These are phyloP conservation scores for Scophthalmus maximus DNA, from an alignment of 2,113 vertebrate genomes.

Conservation along the genomic window DNA sequence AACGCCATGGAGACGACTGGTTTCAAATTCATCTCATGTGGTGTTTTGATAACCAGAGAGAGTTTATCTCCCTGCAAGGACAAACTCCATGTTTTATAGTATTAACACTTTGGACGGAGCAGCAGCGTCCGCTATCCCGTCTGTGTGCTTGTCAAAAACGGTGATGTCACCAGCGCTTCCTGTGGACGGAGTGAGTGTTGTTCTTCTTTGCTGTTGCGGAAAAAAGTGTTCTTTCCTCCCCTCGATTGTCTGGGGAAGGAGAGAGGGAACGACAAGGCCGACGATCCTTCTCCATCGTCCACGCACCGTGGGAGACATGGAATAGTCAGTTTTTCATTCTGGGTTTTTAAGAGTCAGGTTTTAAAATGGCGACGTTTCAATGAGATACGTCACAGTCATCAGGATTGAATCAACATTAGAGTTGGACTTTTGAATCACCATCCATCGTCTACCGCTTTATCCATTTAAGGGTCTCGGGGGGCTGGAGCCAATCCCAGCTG, in stretches of 20 bases:
- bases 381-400: background rate
- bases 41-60: constrained; percentile 15
- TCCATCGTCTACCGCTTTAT: no score
- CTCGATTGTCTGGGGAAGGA: constrained; percentile 9
- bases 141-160: constrained; percentile 58
- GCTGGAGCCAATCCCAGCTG: no score
- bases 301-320: no score
- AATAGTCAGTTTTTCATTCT: no score
- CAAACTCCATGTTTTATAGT: constrained; percentile 40
- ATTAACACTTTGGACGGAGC: constrained; percentile 55
- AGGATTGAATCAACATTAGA: background rate
- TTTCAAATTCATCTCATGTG: constrained; percentile 5
- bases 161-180: constrained; percentile 68
- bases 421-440: background rate
- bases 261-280: background rate
- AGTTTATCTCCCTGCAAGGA: constrained; percentile 32
- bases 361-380: background rate
- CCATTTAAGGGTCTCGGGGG: no score
- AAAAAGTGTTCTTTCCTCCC: constrained; percentile 56
- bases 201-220: constrained; percentile 24
- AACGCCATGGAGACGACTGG: background rate
- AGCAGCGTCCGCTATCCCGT: constrained; percentile 53
- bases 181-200: constrained; percentile 45
- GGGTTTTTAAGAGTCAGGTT: background rate
- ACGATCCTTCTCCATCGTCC: no score